A percentile compares a stretch with the other conserved stretches of the same genome.
Evolutionary conservation across 2,888 invertebrate species (phyloP).

Genomic region (Neoitamus cyanurus): DNA sequence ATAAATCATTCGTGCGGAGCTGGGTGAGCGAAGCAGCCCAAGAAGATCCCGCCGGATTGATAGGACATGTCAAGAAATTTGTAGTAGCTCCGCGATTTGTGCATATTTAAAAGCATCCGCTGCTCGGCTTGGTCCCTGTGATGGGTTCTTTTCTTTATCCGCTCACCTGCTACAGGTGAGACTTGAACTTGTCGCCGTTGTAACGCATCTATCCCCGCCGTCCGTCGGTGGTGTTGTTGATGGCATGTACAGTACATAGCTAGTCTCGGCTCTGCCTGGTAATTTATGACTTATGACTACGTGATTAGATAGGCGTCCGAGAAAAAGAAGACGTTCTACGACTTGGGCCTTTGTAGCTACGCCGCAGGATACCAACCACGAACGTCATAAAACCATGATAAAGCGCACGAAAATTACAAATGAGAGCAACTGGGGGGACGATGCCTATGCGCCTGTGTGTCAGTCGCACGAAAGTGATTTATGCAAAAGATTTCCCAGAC

Average conservation of each 20-base stretch:
- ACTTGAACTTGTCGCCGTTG: not conserved
- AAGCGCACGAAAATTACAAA: conserved; percentile 10
- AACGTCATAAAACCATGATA: not conserved
- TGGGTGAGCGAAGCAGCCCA: not conserved
- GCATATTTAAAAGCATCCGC: conserved; percentile 5
- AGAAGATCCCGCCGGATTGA: conserved; percentile 26
- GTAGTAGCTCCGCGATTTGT: conserved; percentile 12
- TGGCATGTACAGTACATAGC: not conserved
- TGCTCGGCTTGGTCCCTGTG: not conserved
- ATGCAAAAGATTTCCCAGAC: not conserved
- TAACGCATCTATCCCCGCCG: not conserved
- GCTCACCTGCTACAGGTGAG: not conserved
- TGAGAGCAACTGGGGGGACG: not conserved
- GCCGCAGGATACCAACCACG: not conserved
- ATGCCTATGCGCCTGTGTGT: not conserved
- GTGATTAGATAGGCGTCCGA: not conserved
- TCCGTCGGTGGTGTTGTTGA: not conserved
- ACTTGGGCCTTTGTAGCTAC: not conserved
- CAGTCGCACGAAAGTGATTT: not conserved
- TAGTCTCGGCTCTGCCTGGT: not conserved
- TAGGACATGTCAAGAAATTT: conserved; percentile 44
- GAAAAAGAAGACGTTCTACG: conserved; percentile 9
- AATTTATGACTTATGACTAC: conserved; percentile 15
- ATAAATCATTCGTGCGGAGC: conserved; percentile 33
- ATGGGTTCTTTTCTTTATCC: not conserved